Evolutionary conservation across 1,140 invertebrate species (phyloP).

Genomic region (Paracyclopina nana): DNA sequence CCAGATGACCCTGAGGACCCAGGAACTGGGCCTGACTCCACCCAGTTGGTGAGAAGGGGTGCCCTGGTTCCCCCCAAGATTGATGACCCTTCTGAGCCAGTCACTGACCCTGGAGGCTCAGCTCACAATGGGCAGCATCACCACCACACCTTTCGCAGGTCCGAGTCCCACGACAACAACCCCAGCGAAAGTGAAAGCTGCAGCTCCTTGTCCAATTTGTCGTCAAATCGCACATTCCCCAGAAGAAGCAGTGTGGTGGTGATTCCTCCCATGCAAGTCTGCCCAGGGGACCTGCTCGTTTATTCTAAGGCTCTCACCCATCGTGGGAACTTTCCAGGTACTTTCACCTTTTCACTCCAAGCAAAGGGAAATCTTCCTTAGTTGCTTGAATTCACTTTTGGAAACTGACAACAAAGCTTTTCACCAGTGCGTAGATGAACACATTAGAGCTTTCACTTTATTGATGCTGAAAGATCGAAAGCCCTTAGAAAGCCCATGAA

Average conservation of each 20-base stretch:
- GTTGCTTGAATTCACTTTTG: too few species aligned
- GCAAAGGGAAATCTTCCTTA: too few species aligned
- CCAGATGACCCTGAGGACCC: constrained; percentile 6
- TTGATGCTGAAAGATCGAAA: too few species aligned
- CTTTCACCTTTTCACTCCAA: too few species aligned
- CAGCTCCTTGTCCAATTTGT: too few species aligned
- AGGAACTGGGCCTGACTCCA: constrained; percentile 1
- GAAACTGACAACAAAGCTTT: too few species aligned
- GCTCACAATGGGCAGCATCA: too few species aligned
- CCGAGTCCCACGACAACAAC: background rate
- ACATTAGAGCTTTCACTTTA: too few species aligned
- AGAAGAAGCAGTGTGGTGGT: constrained; percentile 33
- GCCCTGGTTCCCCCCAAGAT: constrained; percentile 13
- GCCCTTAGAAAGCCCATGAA: too few species aligned
- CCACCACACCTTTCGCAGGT: background rate
- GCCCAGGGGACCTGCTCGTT: constrained; percentile 33
- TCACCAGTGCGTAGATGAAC: too few species aligned
- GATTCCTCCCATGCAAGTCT: constrained; percentile 36
- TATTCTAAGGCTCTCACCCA: constrained; percentile 34
- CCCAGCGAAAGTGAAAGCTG: constrained; percentile 17
- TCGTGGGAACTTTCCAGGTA: constrained; percentile 29
- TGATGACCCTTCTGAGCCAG: too few species aligned
- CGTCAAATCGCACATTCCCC: constrained; percentile 20
- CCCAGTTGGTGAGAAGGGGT: constrained; percentile 3
- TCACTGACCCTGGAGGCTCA: background rate